phyloP scores from a whole-genome alignment of 2,113 vertebrate genomes.

The Mastomys natalensis region DNA sequence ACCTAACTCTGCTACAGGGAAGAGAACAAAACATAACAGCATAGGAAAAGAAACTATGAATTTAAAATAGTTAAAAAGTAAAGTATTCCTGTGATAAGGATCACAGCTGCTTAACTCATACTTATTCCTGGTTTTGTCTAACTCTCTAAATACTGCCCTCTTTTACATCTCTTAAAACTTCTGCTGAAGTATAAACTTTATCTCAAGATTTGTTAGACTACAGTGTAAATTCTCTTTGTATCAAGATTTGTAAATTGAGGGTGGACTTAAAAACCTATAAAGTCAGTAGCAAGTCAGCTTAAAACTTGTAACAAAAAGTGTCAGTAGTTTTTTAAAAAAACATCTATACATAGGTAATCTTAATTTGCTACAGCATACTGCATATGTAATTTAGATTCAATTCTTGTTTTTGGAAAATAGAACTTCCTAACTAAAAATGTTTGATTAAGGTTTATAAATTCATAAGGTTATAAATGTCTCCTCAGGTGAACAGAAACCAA shows the following conservation, averaged over 20 bases:
- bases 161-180: background rate
- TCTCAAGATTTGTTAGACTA: background rate
- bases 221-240: background rate
- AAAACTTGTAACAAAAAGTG: background rate
- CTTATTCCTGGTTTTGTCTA: background rate
- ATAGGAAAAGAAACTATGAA: background rate
- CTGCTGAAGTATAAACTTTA: background rate
- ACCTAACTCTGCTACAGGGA: background rate
- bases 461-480: background rate
- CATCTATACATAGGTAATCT: background rate
- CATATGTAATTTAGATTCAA: background rate
- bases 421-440: background rate
- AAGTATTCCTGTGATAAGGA: background rate
- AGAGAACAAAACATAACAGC: background rate
- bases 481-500: background rate
- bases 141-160: background rate
- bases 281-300: background rate
- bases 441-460: background rate
- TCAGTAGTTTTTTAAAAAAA: background rate
- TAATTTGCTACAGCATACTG: background rate
- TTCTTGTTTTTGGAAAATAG: background rate
- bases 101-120: background rate
- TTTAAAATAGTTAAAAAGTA: background rate
- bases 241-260: background rate
- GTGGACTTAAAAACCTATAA: background rate